A percentile compares a stretch with the other conserved stretches of the same genome.
Evolutionary conservation across 2,113 vertebrate species (phyloP).

Genomic region (Barbus barbus): DNA sequence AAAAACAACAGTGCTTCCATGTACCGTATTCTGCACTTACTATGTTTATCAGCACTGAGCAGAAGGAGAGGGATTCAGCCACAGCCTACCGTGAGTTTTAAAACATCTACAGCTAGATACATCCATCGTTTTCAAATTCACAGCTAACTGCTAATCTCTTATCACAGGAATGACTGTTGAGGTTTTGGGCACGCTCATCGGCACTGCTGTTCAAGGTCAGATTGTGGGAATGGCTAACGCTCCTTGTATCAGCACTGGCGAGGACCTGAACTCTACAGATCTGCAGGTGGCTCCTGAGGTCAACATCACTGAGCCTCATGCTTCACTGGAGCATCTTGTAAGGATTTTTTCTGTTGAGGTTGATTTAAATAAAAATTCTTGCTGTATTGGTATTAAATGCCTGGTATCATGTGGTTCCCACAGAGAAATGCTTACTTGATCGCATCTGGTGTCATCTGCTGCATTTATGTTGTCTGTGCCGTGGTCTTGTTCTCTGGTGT

Average conservation of each 20-base stretch:
- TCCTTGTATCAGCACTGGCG: slow-evolving; percentile 71
- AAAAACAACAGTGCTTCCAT: slow-evolving; percentile 83
- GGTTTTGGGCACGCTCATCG: slow-evolving; percentile 89
- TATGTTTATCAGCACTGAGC: slow-evolving; percentile 95
- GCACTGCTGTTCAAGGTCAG: slow-evolving; percentile 93
- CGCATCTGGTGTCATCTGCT: slow-evolving; percentile 85
- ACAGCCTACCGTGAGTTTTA: slow-evolving; percentile 90
- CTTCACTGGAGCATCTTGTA: slow-evolving; percentile 79
- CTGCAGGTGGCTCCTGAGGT: slow-evolving; percentile 55
- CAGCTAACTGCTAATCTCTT: not conserved
- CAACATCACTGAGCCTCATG: slow-evolving; percentile 67
- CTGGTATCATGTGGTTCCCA: slow-evolving; percentile 23
- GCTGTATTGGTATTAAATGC: not conserved
- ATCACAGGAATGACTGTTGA: slow-evolving; percentile 92
- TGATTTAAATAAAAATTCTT: not conserved
- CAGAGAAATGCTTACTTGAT: slow-evolving; percentile 87
- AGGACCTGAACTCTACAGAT: slow-evolving; percentile 54
- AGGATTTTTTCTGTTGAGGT: slow-evolving; percentile 45
- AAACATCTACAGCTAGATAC: not conserved
- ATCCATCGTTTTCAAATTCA: not conserved
- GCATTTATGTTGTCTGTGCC: slow-evolving; percentile 88
- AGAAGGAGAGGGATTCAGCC: slow-evolving; percentile 93
- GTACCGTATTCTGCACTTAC: slow-evolving; percentile 97
- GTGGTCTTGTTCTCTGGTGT: slow-evolving; percentile 82
- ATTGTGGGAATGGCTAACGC: slow-evolving; percentile 83